Evolutionary conservation across 1,140 invertebrate species (phyloP), one percentile per base, ranked within the genome.

Genomic region (Drosophila sucinea): DNA sequence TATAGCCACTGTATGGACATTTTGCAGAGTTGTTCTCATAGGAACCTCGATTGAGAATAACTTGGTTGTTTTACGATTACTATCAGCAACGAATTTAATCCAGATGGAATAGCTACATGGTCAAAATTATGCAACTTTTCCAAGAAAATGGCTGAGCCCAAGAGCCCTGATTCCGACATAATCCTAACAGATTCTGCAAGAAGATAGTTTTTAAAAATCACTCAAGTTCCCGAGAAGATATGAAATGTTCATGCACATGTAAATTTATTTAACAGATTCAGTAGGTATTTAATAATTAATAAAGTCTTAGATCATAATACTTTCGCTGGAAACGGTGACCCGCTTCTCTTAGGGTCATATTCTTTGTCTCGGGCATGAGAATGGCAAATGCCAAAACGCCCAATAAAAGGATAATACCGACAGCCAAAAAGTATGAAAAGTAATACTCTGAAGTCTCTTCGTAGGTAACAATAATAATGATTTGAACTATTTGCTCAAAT

Each of bases 301-400:
- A 67, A 23, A 54, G 7, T 62, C 5, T 70, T 5, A 69, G n/a
- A 60, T 79, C 60, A n/a, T 27, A 51, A 51, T 70, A 58, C 10
- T 70, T 35, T 25, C 65, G 63, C 8, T 72, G 61, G 60, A 91
- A 91, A 11, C 79, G 81, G 5, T 80, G 61, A 3, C 77, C 77
- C 1, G 90, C 89, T 61, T 90, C 67, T 1, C 79, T 73, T 4
- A 91, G 54, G 0, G 79, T 78, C 44, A 78, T 73, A 23, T 67
- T 64, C 0, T 82, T 70, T 1, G 90, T 91, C 32, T 91, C 90
- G 1, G 90, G 90, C 73, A 91, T 77, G 0, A 80, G 60, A 2
- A 77, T 51, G 0, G 60, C 75, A 57, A 91, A 82, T 35, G 63
- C 63, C 0, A 91, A 29, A 5, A 78, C 33, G 10, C 3, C 71